Evolutionary conservation across 2,888 invertebrate genomes (phyloP), one percentile per base, ranked within the genome.

Genomic region (Cenopis cana): DNA sequence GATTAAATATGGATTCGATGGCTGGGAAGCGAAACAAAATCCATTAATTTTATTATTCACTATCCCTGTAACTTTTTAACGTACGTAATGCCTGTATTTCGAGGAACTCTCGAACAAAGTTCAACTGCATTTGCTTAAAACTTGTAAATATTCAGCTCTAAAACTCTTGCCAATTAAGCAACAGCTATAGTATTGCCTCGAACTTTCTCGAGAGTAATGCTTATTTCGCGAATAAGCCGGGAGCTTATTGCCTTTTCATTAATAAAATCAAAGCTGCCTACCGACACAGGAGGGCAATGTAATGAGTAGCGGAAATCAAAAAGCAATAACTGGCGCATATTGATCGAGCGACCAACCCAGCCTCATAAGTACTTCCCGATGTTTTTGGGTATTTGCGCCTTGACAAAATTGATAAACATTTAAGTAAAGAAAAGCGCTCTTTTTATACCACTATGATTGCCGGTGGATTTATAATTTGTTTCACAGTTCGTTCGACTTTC

Each of bases 111-210:
- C 79, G 78, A 81, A 82, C 82, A 79, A 79, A 84, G 82, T 85
- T 81, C 81, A 77, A 83, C 82, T 85, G 81, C 82, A 85, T 88
- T 89, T 85, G 83, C 85, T 87, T 85, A 80, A 86, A 88, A 87
- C 82, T 89, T 85, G 85, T 85, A 89, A 90, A 86, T 88, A 85
- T 87, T 72, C 67, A 70, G 55, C 68, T 68, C 67, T 74, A 72
- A 87, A 89, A 85, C 85, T 86, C 85, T 81, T 84, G 82, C 90
- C 90, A 91, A 91, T 91, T 90, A 91, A 85, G 82, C 85, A 80
- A 81, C 71, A 61, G 82, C 82, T 81, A 82, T 82, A 79, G 84
- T 83, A 82, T 84, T 83, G 82, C 85, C 79, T 80, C 80, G 78
- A 89, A 89, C 79, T 90, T 90, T 88, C 80, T 80, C 76, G 74